These are phyloP conservation scores for Drosophila acutilabella DNA, from an alignment of 2,888 invertebrate species.

Conservation along the genomic window DNA sequence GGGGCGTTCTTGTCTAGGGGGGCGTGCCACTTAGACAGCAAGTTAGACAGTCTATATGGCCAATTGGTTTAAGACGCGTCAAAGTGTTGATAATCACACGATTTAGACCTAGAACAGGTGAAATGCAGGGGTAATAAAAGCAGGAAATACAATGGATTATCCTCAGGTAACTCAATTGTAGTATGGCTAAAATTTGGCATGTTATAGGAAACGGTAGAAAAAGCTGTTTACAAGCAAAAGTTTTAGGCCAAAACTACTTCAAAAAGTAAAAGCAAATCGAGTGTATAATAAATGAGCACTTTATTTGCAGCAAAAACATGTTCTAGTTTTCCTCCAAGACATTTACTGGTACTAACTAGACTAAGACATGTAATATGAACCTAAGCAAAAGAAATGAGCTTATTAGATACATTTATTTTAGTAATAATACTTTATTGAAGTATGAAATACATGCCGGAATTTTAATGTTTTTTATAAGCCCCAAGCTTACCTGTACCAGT, in stretches of 20 bases:
- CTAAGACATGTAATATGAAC: not conserved
- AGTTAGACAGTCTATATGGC: conserved; percentile 39
- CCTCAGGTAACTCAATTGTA: conserved; percentile 1
- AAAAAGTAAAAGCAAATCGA: not conserved
- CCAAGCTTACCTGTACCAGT: too few species aligned
- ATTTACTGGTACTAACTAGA: not conserved
- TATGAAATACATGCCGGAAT: too few species aligned
- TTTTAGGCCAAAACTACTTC: not conserved
- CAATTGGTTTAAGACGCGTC: conserved; percentile 35
- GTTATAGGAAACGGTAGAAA: not conserved
- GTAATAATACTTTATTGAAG: too few species aligned
- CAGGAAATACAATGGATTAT: not conserved
- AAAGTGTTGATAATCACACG: conserved; percentile 51
- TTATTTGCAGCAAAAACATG: not conserved
- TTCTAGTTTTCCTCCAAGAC: not conserved
- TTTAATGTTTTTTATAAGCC: too few species aligned
- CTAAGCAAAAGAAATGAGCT: too few species aligned
- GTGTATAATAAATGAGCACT: not conserved
- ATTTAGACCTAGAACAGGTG: conserved; percentile 30
- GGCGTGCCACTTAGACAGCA: conserved; percentile 22
- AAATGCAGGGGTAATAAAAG: not conserved
- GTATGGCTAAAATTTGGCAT: not conserved
- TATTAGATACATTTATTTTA: too few species aligned
- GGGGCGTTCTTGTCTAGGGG: conserved; percentile 11
- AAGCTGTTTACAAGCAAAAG: not conserved